Conservation (phyloP, 2,113 vertebrate genomes). For the Amphiprion ocellaris region DNA sequence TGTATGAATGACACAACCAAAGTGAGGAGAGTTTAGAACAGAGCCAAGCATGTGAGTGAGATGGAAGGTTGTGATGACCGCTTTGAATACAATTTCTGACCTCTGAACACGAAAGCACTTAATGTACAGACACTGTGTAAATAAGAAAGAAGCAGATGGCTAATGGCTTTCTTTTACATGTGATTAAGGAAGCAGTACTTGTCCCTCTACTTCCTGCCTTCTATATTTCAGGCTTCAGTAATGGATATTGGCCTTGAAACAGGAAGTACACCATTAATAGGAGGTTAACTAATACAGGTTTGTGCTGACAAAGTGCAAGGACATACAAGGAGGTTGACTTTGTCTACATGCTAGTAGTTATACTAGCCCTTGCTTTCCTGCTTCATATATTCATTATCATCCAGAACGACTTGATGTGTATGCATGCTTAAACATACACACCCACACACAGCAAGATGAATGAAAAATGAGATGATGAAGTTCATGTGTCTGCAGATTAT, state of each 20-base stretch:
- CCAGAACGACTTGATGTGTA: not conserved
- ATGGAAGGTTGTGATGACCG: conserved; percentile 28
- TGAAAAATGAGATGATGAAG: too few species aligned
- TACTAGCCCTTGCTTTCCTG: not conserved
- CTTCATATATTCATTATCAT: not conserved
- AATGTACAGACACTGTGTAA: conserved; percentile 33
- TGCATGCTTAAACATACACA: not conserved
- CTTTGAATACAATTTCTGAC: conserved; percentile 44
- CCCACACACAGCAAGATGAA: not conserved
- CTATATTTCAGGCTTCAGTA: conserved; percentile 15
- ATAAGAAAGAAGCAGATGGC: conserved; percentile 21
- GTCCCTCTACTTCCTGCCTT: not conserved
- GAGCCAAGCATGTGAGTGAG: conserved; percentile 28
- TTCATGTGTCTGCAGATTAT: too few species aligned
- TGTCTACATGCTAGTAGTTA: not conserved
- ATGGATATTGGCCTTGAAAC: conserved; percentile 17
- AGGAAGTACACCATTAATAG: conserved; percentile 4
- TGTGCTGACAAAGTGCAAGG: conserved; percentile 2
- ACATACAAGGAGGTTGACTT: not conserved
- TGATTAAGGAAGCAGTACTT: conserved; percentile 18
- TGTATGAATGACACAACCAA: conserved; percentile 59
- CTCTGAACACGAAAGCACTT: conserved; percentile 37
- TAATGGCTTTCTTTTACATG: conserved; percentile 26
- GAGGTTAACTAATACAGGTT: not conserved
- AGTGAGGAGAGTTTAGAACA: conserved; percentile 28